Evolutionary conservation across 1,140 invertebrate genomes (phyloP).

Genomic region (Tetramorium simillimum): DNA sequence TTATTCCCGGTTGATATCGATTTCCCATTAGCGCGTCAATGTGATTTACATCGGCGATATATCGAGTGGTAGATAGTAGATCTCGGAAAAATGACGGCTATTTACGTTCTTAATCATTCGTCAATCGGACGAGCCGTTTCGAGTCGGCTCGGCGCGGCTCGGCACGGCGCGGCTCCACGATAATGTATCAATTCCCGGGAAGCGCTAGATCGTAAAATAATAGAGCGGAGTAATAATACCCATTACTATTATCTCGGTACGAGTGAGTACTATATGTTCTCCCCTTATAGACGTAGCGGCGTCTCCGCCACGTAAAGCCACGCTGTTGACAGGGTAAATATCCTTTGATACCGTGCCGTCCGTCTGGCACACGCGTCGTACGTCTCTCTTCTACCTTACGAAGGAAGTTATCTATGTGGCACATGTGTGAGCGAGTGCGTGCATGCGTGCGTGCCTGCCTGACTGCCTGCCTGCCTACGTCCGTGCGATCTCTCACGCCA

Average conservation of each 20-base stretch:
- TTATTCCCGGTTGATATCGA: conserved; percentile 2
- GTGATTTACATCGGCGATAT: conserved; percentile 32
- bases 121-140: conserved; percentile 15
- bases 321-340: conserved; percentile 81
- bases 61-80: conserved; percentile 4
- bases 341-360: conserved; percentile 80
- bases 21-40: conserved; percentile 14
- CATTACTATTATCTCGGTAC: conserved; percentile 78
- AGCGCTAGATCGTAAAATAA: conserved; percentile 78
- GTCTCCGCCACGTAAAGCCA: conserved; percentile 73
- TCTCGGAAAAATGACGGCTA: conserved; percentile 29
- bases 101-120: conserved; percentile 41
- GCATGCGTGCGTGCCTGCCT: conserved; percentile 31
- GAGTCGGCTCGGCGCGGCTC: background rate
- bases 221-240: conserved; percentile 78
- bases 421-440: conserved; percentile 35
- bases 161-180: conserved; percentile 39
- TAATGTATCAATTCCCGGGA: conserved; percentile 76
- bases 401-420: conserved; percentile 56
- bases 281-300: conserved; percentile 70
- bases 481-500: conserved; percentile 42
- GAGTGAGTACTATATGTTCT: conserved; percentile 65
- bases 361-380: conserved; percentile 79
- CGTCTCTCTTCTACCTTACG: conserved; percentile 66
- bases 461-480: conserved; percentile 24